Evolutionary conservation across 2,113 vertebrate species (phyloP).

Genomic region (Calypte anna): DNA sequence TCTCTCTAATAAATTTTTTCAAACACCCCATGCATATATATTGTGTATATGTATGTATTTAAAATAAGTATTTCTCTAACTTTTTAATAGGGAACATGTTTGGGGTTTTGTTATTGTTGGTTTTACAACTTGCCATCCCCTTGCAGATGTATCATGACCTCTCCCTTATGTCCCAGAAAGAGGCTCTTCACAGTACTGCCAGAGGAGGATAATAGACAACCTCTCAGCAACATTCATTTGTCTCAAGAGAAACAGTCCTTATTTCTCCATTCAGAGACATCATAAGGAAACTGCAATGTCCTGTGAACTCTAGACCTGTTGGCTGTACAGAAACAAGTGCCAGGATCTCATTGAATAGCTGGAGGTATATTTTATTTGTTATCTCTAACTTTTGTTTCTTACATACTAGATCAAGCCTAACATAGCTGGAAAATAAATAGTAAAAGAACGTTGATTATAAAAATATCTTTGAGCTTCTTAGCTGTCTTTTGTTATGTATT

Average conservation of each 20-base stretch:
- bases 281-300: slow-evolving; percentile 21
- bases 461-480: background rate
- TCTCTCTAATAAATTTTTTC: background rate
- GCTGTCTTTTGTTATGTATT: background rate
- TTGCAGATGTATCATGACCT: slow-evolving; percentile 49
- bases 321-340: background rate
- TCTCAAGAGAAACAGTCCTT: background rate
- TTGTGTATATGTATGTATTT: background rate
- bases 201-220: background rate
- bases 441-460: background rate
- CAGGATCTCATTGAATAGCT: slow-evolving; percentile 43
- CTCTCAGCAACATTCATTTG: slow-evolving; percentile 1
- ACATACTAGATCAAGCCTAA: slow-evolving; percentile 52
- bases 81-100: background rate
- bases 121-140: slow-evolving; percentile 10
- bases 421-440: background rate
- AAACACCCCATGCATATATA: background rate
- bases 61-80: background rate
- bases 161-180: slow-evolving; percentile 1
- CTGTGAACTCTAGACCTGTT: slow-evolving; percentile 26
- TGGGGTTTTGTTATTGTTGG: background rate
- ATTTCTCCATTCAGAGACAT: background rate
- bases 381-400: slow-evolving; percentile 58
- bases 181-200: background rate
- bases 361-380: slow-evolving; percentile 17